A percentile compares a stretch with the other conserved stretches of the same genome.
These are phyloP conservation scores for Solenodon paradoxus DNA, from an alignment of 2,113 vertebrate species.

Conservation along the genomic window DNA sequence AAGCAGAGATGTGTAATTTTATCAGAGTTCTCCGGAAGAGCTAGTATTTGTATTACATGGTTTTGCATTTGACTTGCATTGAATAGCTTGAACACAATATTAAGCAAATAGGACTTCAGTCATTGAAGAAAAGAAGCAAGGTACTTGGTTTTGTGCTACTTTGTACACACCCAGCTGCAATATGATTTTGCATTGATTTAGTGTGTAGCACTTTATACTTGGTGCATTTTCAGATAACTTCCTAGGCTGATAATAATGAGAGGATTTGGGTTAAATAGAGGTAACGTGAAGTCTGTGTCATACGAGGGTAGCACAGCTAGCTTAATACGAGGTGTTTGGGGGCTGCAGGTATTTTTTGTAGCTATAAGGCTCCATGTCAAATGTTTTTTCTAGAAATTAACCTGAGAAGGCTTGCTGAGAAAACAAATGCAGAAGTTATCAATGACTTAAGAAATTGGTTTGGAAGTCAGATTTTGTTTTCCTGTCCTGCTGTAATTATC, in stretches of 20 bases:
- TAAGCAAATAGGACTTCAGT: not conserved
- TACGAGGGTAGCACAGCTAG: not conserved
- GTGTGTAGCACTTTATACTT: not conserved
- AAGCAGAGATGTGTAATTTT: not conserved
- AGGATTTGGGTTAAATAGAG: conserved; percentile 2
- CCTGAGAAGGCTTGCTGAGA: conserved; percentile 1
- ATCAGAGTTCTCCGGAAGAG: not conserved
- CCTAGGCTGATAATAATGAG: conserved; percentile 6
- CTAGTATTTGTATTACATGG: not conserved
- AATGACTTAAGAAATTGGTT: conserved; percentile 3
- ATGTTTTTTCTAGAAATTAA: conserved; percentile 56
- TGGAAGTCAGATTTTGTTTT: conserved; percentile 25
- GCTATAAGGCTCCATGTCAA: conserved; percentile 14
- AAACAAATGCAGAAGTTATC: conserved; percentile 18
- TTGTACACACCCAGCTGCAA: not conserved
- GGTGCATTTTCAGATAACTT: not conserved
- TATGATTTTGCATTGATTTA: conserved; percentile 29
- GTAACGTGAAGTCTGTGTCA: conserved; percentile 27
- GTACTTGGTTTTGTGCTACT: not conserved
- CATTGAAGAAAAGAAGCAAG: not conserved
- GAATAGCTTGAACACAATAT: conserved; percentile 5
- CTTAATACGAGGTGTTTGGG: conserved; percentile 37
- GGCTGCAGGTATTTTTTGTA: not conserved
- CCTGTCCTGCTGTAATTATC: not conserved
- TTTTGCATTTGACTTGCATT: conserved; percentile 22